A percentile compares a stretch with the other conserved stretches of the same genome.
phyloP scores from a whole-genome alignment of 2,113 vertebrate genomes.

The Turnix velox region DNA sequence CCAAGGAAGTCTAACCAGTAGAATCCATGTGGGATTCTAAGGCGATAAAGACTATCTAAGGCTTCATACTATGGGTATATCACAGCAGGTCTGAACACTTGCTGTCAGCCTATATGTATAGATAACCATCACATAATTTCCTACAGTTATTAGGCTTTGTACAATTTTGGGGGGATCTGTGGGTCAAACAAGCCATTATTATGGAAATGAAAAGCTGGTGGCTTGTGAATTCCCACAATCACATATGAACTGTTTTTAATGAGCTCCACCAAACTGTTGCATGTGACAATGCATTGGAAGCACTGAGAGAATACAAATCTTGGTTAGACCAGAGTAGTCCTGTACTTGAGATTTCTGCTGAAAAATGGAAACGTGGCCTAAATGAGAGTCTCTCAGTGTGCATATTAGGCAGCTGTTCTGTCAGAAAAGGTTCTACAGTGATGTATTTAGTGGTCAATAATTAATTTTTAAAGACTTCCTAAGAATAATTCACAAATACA shows the following conservation, averaged over 20 bases:
- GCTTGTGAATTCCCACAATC: not conserved
- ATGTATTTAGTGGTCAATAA: constrained; percentile 42
- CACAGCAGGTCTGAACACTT: not conserved
- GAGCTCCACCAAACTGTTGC: not conserved
- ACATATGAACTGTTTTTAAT: not conserved
- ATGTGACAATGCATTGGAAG: not conserved
- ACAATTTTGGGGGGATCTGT: not conserved
- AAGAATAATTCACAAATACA: constrained; percentile 55
- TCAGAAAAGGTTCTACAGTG: constrained; percentile 3
- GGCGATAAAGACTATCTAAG: not conserved
- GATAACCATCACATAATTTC: not conserved
- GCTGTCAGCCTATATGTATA: not conserved
- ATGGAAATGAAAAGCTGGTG: not conserved
- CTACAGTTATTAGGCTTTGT: not conserved
- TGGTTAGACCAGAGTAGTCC: not conserved
- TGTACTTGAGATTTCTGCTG: not conserved
- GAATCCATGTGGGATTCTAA: not conserved
- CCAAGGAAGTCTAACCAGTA: no score
- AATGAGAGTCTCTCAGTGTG: not conserved
- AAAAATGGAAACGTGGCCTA: not conserved
- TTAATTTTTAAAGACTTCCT: constrained; percentile 49
- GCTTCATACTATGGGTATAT: not conserved
- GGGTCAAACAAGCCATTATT: not conserved
- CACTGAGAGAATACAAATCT: not conserved
- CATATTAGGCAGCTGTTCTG: not conserved